Base-by-base conservation (phyloP, 64 coral and sea anemone genomes). In the Montipora capricornis region DNA sequence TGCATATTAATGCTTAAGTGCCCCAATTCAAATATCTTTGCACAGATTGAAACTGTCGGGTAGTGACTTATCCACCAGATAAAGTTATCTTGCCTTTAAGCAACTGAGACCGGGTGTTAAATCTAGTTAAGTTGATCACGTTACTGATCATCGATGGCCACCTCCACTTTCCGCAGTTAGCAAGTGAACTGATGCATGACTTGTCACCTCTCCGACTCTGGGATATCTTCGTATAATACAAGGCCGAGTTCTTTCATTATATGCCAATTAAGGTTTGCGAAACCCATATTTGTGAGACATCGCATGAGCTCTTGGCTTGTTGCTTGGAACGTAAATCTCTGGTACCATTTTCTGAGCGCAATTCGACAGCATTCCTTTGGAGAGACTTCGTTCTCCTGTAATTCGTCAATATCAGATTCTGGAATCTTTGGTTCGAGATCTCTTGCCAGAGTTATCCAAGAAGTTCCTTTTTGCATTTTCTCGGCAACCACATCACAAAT, bases 221-320 rank as follows among this genome's bases (percentile, higher is more conserved):
- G 62, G 0, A 84, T 84, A 19, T 84, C 11, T n/a, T 84, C 29
- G 2, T 0, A 3, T 3, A 3, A 8, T 1, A 84, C 61, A 14
- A 84, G 60, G 24, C 45, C 44, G n/a, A 84, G 81, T 84, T 69
- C 14, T 20, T 8, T 48, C 81, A 84, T 84, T 68, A 84, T 84
- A n/a, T 84, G 59, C 81, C 81, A 84, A 13, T 84, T 84, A 4
- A 84, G 12, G 8, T 9, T 84, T 47, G 60, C 61, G 47, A 48
- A 69, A 46, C 81, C 81, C 81, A 84, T 84, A 17, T 84, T 68
- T 44, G 81, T 84, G 26, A 84, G 16, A 17, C 81, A 84, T 16
- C 37, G 2, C 81, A 84, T 84, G 29, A 84, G 1, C 13, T 84
- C 44, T 48, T 60, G 45, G 17, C 2, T 68, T 6, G 81, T 68